These are phyloP conservation scores for Drosophila sulfurigaster DNA, from an alignment of 1,140 invertebrate genomes.

Conservation along the genomic window DNA sequence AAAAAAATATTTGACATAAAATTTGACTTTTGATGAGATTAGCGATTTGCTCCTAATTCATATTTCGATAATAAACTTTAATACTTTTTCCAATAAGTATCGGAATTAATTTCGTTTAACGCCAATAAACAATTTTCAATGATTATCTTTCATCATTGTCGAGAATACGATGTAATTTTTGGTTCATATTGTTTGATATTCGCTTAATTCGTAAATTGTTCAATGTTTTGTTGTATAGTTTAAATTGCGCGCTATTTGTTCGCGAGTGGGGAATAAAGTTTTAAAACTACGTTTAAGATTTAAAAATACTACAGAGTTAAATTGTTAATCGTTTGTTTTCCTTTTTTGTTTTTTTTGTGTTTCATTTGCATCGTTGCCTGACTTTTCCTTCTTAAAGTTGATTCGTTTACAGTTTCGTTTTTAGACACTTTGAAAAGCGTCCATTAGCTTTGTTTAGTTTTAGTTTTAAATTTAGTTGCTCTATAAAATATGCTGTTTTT, in stretches of 20 bases:
- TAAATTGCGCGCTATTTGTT: slow-evolving; percentile 61
- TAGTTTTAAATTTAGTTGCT: slow-evolving; percentile 58
- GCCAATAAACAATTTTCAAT: neutral
- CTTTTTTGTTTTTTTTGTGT: slow-evolving; percentile 36
- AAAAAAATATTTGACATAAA: slow-evolving; percentile 5
- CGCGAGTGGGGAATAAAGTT: slow-evolving; percentile 56
- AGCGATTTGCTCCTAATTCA: neutral
- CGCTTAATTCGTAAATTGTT: slow-evolving; percentile 45
- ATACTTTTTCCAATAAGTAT: neutral
- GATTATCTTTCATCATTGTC: too few relatives aligned
- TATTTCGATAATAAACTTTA: neutral
- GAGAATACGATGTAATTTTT: too few relatives aligned
- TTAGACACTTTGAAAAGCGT: slow-evolving; percentile 6
- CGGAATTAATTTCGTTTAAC: neutral
- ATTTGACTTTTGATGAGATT: neutral
- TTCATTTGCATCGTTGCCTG: slow-evolving; percentile 79
- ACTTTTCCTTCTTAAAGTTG: slow-evolving; percentile 65
- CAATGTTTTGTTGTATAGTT: slow-evolving; percentile 40
- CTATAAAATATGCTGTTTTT: slow-evolving; percentile 73
- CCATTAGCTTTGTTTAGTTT: slow-evolving; percentile 12
- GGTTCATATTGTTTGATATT: slow-evolving; percentile 28
- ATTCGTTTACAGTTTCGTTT: slow-evolving; percentile 73
- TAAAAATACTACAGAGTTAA: slow-evolving; percentile 75
- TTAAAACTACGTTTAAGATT: slow-evolving; percentile 65
- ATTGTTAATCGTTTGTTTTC: slow-evolving; percentile 45